These are phyloP conservation scores for Tychaedon coryphoeus DNA, from an alignment of 2,113 vertebrate genomes.

Conservation along the genomic window DNA sequence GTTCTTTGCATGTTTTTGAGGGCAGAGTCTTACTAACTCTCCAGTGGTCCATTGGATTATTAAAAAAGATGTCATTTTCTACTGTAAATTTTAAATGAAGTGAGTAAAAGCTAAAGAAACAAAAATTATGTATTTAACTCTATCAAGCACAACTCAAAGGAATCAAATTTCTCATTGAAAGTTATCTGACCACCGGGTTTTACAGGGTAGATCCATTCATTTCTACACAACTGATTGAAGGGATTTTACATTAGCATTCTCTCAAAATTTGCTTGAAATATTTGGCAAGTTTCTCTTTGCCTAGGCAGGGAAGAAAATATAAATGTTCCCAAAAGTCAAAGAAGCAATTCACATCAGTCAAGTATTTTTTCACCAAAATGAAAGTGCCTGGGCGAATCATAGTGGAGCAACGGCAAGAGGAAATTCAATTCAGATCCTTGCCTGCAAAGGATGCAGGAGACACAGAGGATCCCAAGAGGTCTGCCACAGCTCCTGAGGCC, in stretches of 20 bases:
- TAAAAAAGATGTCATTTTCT: not conserved
- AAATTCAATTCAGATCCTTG: not conserved
- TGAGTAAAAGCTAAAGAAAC: not conserved
- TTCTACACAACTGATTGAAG: not conserved
- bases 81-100: not conserved
- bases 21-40: not conserved
- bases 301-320: not conserved
- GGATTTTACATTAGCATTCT: not conserved
- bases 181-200: not conserved
- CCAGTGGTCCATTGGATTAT: not conserved
- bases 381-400: not conserved
- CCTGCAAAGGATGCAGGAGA: not conserved
- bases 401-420: not conserved
- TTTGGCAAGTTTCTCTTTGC: not conserved
- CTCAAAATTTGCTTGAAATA: not conserved
- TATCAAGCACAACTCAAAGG: not conserved
- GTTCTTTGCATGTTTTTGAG: not conserved
- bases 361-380: not conserved
- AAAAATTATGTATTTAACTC: not conserved
- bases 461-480: not conserved
- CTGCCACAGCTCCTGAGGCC: not conserved
- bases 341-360: not conserved
- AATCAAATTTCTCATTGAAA: not conserved
- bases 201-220: not conserved
- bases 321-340: not conserved